Conservation (phyloP, 2,113 vertebrate species). For the Microcebus tavaratra region DNA sequence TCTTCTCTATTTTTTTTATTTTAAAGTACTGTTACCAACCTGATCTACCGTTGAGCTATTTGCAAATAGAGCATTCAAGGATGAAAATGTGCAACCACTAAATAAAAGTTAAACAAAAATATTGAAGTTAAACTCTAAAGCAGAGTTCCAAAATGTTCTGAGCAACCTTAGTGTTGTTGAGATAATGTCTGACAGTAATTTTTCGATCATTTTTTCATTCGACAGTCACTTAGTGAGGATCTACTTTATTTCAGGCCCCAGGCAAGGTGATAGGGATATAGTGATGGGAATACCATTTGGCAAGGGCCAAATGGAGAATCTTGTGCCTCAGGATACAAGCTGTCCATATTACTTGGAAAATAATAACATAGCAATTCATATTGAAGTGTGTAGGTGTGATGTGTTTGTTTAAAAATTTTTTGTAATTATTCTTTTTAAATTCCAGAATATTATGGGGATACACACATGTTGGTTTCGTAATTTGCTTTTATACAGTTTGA, state of each 20-base stretch:
- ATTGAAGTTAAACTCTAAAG: neutral
- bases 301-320: neutral
- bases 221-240: neutral
- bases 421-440: neutral
- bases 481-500: no score
- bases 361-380: neutral
- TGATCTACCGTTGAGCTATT: neutral
- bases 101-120: neutral
- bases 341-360: neutral
- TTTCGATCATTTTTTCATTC: neutral
- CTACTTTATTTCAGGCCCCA: neutral
- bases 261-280: neutral
- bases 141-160: neutral
- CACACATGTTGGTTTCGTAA: no score
- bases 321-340: neutral
- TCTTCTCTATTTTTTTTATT: neutral
- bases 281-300: neutral
- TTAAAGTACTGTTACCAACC: neutral
- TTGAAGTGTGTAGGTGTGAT: neutral
- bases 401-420: conserved; percentile 9
- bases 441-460: no score
- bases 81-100: neutral
- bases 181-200: neutral
- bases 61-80: neutral
- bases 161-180: neutral